Percentiles rank a stretch among this genome's conserved stretches.
Evolutionary conservation across 2,888 invertebrate genomes (phyloP).

Genomic region (Halictus quadricinctus): DNA sequence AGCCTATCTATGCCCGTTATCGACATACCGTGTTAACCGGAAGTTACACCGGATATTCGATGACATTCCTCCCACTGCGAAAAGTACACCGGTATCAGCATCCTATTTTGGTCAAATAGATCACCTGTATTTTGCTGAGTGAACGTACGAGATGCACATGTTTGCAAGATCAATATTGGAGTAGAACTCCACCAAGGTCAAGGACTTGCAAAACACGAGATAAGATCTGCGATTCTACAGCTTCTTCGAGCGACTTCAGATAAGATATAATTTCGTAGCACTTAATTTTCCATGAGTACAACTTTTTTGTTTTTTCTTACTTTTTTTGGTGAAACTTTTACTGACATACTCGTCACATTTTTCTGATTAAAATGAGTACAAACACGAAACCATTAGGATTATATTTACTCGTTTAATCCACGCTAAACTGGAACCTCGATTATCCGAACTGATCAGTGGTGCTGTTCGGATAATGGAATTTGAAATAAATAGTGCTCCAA

Average conservation of each 20-base stretch:
- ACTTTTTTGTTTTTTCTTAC: neutral
- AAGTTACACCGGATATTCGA: conserved; percentile 1
- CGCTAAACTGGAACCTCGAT: neutral
- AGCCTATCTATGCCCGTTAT: neutral
- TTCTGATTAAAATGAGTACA: neutral
- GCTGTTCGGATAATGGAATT: neutral
- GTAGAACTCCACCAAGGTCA: neutral
- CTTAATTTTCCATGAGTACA: neutral
- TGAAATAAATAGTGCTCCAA: neutral
- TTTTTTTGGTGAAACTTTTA: neutral
- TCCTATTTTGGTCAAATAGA: conserved; percentile 4
- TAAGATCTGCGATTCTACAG: neutral
- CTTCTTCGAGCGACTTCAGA: neutral
- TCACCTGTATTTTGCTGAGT: neutral
- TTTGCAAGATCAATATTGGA: conserved; percentile 7
- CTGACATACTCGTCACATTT: neutral
- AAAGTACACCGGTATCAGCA: neutral
- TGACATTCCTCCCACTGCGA: neutral
- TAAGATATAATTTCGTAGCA: neutral
- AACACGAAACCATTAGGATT: neutral
- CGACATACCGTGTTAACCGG: conserved; percentile 12
- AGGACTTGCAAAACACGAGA: neutral
- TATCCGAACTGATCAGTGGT: neutral
- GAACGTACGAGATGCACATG: neutral
- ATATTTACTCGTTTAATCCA: too few species aligned